Conservation (phyloP, 1,140 invertebrate species). For the Cotesia glomerata region DNA sequence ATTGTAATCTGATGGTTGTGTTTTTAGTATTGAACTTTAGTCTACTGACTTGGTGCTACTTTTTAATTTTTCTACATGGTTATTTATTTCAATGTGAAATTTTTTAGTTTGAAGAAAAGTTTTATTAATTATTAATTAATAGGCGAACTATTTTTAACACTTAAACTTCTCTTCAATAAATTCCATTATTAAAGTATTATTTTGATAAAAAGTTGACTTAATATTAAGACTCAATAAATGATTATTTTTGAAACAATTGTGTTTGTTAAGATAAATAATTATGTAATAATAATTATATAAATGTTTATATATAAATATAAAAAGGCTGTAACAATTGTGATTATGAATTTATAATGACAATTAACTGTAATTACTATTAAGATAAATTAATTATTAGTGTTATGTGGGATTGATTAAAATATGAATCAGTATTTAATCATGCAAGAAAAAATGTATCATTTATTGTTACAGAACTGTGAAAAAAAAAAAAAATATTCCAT, state of each 20-base stretch:
- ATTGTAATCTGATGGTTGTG: background rate
- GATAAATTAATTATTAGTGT: background rate
- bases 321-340: conserved; percentile 11
- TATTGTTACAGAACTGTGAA: background rate
- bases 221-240: too few species aligned
- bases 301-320: conserved; percentile 4
- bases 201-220: too few species aligned
- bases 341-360: background rate
- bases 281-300: background rate
- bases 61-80: too few species aligned
- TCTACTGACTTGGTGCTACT: too few species aligned
- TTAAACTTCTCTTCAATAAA: too few species aligned
- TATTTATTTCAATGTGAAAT: too few species aligned
- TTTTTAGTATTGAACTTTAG: background rate
- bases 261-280: too few species aligned
- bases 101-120: too few species aligned
- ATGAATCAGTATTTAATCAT: conserved; percentile 11
- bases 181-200: too few species aligned
- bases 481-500: background rate
- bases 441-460: background rate
- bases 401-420: background rate
- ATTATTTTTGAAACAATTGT: too few species aligned
- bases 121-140: too few species aligned
- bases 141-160: too few species aligned
- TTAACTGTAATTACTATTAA: background rate